A percentile compares a stretch with the other conserved stretches of the same genome.
Evolutionary conservation across 1,140 invertebrate genomes (phyloP).

Genomic region (Drosophila sturtevanti): DNA sequence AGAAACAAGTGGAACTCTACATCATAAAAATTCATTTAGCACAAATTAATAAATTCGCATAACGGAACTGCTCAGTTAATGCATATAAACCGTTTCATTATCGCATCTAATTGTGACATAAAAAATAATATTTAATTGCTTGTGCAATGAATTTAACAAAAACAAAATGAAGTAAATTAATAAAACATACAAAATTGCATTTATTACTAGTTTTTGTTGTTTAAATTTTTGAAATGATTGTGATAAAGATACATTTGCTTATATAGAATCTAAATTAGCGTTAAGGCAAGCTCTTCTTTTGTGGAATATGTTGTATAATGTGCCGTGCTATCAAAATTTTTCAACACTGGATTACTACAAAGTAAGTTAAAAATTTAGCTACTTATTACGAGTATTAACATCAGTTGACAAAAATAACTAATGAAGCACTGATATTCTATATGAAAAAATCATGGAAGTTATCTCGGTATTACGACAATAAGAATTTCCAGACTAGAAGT

Average conservation of each 20-base stretch:
- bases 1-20: constrained; percentile 30
- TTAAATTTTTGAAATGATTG: not conserved
- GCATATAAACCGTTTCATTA: constrained; percentile 31
- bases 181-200: not conserved
- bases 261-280: constrained; percentile 17
- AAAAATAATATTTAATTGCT: not conserved
- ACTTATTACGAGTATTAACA: no score
- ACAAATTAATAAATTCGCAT: constrained; percentile 76
- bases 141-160: not conserved
- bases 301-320: constrained; percentile 83
- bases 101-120: constrained; percentile 19
- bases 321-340: constrained; percentile 82
- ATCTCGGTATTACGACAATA: no score
- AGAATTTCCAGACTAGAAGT: no score
- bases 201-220: not conserved
- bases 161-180: not conserved
- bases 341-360: constrained; percentile 83
- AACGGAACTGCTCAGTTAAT: constrained; percentile 75
- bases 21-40: constrained; percentile 58
- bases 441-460: no score
- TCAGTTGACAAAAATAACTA: no score
- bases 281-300: constrained; percentile 48
- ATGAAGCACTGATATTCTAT: no score
- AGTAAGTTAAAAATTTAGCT: constrained; percentile 41
- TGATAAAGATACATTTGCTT: constrained; percentile 2